These are phyloP conservation scores for Lasius fuliginosus DNA, from an alignment of 2,888 invertebrate species.

Conservation along the genomic window DNA sequence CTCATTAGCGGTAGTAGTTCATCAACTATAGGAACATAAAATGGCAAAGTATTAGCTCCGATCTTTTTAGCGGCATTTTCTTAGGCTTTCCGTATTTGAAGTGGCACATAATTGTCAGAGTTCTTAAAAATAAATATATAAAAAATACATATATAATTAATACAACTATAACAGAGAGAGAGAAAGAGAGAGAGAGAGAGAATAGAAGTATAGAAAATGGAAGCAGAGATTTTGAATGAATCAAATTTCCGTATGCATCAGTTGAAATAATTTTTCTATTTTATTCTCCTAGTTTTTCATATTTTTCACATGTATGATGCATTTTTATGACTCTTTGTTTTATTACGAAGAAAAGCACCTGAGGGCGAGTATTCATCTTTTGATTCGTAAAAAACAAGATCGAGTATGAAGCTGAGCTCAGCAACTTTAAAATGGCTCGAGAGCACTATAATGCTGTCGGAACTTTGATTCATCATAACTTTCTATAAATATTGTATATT, in stretches of 20 bases:
- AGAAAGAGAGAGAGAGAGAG: too few species aligned
- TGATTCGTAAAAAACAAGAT: constrained; percentile 41
- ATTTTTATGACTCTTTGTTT: constrained; percentile 18
- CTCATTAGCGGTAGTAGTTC: constrained; percentile 19
- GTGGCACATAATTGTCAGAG: not conserved
- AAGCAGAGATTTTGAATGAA: not conserved
- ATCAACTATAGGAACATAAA: constrained; percentile 3
- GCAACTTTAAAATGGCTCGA: constrained; percentile 39
- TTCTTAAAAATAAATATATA: not conserved
- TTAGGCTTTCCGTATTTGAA: not conserved
- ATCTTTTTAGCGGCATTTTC: not conserved
- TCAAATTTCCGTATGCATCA: not conserved
- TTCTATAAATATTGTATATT: constrained; percentile 29
- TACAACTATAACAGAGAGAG: not conserved
- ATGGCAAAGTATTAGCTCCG: not conserved
- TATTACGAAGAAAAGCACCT: constrained; percentile 12
- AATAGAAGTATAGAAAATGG: not conserved
- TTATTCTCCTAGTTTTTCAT: not conserved
- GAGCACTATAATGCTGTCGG: not conserved
- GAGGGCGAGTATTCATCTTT: constrained; percentile 39
- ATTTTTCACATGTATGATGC: constrained; percentile 4
- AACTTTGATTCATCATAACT: constrained; percentile 35
- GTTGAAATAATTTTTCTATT: constrained; percentile 19
- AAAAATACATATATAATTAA: not conserved
- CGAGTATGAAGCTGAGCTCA: not conserved